Evolutionary conservation across 2,113 vertebrate genomes (phyloP).

Genomic region (Rhinichthys klamathensis): DNA sequence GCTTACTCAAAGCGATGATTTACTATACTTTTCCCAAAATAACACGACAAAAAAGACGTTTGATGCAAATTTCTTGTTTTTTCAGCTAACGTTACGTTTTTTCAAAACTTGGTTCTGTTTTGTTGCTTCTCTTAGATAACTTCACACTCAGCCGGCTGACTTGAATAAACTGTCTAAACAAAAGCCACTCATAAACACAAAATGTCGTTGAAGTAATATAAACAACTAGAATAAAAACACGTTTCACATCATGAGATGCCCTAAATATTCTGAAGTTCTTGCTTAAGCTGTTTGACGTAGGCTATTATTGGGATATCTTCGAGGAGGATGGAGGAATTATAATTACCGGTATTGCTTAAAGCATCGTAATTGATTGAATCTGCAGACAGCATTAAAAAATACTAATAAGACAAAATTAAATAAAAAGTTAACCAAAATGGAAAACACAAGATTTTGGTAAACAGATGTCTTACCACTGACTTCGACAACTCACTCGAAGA

Average conservation of each 20-base stretch:
- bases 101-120: not conserved
- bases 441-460: not conserved
- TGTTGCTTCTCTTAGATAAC: not conserved
- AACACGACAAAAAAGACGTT: not conserved
- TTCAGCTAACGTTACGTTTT: not conserved
- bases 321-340: not conserved
- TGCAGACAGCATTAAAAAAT: not conserved
- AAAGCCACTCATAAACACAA: not conserved
- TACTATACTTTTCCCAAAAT: not conserved
- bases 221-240: slow-evolving; percentile 4
- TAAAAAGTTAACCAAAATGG: not conserved
- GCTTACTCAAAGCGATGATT: not conserved
- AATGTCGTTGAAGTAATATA: not conserved
- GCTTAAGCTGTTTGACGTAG: not conserved
- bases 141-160: not conserved
- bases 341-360: not conserved
- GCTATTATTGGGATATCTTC: not conserved
- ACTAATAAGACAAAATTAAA: no score
- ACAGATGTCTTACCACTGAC: slow-evolving; percentile 24
- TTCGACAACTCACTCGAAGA: slow-evolving; percentile 17
- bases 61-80: no score
- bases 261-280: not conserved
- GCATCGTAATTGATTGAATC: not conserved
- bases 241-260: not conserved
- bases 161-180: not conserved